These are phyloP conservation scores for Hipparchia sbordonii DNA, from an alignment of 2,888 invertebrate species.

Conservation along the genomic window DNA sequence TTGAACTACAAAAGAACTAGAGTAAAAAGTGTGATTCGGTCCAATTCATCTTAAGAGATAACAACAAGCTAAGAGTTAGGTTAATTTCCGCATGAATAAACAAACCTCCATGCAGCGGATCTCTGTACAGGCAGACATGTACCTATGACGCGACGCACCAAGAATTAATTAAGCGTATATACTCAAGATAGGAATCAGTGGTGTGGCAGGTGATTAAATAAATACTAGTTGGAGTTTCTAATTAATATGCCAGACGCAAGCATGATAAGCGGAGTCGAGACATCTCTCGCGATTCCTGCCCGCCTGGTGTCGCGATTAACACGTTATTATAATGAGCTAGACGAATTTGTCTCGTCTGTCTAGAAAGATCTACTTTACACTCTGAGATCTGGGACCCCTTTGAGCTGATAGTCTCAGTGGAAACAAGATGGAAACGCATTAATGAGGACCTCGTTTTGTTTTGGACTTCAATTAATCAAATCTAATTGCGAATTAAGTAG, in stretches of 20 bases:
- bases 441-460: conserved; percentile 2
- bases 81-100: conserved; percentile 33
- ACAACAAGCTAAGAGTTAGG: conserved; percentile 29
- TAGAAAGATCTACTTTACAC: conserved; percentile 35
- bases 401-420: conserved; percentile 11
- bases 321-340: conserved; percentile 61
- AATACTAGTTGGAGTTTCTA: conserved; percentile 75
- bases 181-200: conserved; percentile 70
- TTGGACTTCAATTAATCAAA: neutral
- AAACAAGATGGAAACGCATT: conserved; percentile 9
- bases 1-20: neutral
- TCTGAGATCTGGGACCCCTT: conserved; percentile 23
- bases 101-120: conserved; percentile 40
- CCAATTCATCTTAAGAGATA: conserved; percentile 15
- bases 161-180: conserved; percentile 73
- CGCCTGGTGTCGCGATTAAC: conserved; percentile 66
- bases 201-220: conserved; percentile 78
- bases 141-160: conserved; percentile 53
- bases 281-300: conserved; percentile 66
- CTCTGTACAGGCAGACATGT: conserved; percentile 48
- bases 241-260: conserved; percentile 80
- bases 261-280: conserved; percentile 65
- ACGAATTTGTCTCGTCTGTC: conserved; percentile 61
- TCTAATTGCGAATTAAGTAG: too few species aligned
- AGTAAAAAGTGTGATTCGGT: neutral